phyloP scores from a whole-genome alignment of 2,797 vertebrate species.

The Takifugu ocellatus region DNA sequence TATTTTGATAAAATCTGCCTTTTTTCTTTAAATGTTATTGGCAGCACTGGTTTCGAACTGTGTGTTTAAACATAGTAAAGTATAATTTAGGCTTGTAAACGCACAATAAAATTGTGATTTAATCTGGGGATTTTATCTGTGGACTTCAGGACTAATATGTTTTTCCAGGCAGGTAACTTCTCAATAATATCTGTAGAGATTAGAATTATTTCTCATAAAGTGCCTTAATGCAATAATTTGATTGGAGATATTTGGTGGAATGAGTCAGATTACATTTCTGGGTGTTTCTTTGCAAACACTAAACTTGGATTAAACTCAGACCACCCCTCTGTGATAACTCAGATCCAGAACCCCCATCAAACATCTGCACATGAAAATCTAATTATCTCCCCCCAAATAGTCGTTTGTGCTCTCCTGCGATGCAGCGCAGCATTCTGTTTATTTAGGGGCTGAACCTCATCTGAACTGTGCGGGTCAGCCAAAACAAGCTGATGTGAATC shows the following conservation, averaged over 20 bases:
- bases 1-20: too few relatives aligned
- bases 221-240: not conserved
- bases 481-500: constrained; percentile 68
- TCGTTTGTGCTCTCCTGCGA: constrained; percentile 4
- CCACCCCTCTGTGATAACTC: not conserved
- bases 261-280: not conserved
- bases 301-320: constrained; percentile 20
- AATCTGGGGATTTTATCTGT: too few relatives aligned
- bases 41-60: too few relatives aligned
- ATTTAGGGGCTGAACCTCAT: constrained; percentile 37
- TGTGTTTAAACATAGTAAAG: too few relatives aligned
- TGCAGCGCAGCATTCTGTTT: constrained; percentile 34
- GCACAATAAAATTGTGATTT: too few relatives aligned
- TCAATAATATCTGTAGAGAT: not conserved
- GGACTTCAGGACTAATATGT: not conserved
- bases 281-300: constrained; percentile 21
- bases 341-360: constrained; percentile 14
- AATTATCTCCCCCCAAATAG: constrained; percentile 3
- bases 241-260: constrained; percentile 1
- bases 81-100: too few relatives aligned
- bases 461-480: constrained; percentile 32
- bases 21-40: too few relatives aligned
- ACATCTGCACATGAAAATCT: constrained; percentile 15
- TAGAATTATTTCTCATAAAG: constrained; percentile 1
- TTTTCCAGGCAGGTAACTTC: not conserved